Evolutionary conservation across 2,113 vertebrate genomes (phyloP), one percentile per base, ranked within the genome.

Genomic region (Clarias macrocephalus): DNA sequence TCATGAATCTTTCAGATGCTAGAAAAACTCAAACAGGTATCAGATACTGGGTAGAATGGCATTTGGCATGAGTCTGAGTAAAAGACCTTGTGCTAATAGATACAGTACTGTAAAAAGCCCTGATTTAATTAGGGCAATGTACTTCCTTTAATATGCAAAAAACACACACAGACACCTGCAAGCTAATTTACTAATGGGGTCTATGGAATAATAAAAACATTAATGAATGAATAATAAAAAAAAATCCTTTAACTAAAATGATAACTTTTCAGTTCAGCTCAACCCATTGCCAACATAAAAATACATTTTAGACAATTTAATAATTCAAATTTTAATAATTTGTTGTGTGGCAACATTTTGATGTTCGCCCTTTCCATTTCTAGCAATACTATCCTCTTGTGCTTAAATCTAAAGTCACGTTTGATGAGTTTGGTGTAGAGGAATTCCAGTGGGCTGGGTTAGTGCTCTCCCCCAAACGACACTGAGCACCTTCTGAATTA

Each of bases 41-140:
- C 83, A 91, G 86, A 87, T 62, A 73, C 57, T 65, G 42, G 76
- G 65, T 57, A 28, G 73, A 89, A 94, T 92, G 93, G 90, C 88
- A 83, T 48, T 94, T 91, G 93, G 90, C 86, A 84, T 30, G 73
- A 84, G 66, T 87, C 37, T 87, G 90, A 88, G 91, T 90, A 93
- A 95, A 94, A 94, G 86, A 86, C 91, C 91, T 91, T 94, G 89
- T 89, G 91, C 91, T 93, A 94, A 94, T 92, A 88, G 94, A 93
- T 89, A 37, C 28, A 11, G n/a, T 19, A 37, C 28, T 19, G n/a
- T 19, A 30, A 1, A 12, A 80, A 0, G 7, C 52, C 15, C 8
- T 59, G 25, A 30, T 80, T 28, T 30, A 59, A 57, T 30, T 19
- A 79, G 10, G 2, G 16, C 8, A 30, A 57, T 28, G 30, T 57